These are phyloP conservation scores for Dreissena rostriformis DNA, from an alignment of 1,140 invertebrate genomes.

Conservation along the genomic window DNA sequence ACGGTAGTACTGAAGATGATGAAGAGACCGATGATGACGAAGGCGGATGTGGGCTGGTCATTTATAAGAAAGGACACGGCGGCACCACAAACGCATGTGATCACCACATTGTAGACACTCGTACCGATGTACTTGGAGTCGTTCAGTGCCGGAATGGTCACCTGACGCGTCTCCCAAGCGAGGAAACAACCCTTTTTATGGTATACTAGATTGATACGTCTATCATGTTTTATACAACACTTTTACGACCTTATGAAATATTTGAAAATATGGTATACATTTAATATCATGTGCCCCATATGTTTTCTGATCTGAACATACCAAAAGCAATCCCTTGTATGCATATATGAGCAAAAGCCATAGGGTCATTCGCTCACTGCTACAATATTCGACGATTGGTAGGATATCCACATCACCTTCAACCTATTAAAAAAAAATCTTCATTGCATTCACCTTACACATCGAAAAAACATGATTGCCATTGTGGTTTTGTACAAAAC, in stretches of 20 bases:
- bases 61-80: constrained; percentile 94
- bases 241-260: no score
- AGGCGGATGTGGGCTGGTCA: constrained; percentile 96
- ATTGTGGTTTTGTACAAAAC: not conserved
- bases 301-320: constrained; percentile 78
- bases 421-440: constrained; percentile 50
- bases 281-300: no score
- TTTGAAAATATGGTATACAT: no score
- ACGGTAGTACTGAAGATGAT: constrained; percentile 99
- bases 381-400: constrained; percentile 93
- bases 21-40: constrained; percentile 97
- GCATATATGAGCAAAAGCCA: constrained; percentile 96
- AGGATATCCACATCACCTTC: constrained; percentile 74
- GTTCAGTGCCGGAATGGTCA: constrained; percentile 98
- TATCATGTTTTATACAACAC: no score
- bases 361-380: constrained; percentile 96
- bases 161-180: constrained; percentile 99
- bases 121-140: constrained; percentile 98
- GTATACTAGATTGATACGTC: not conserved
- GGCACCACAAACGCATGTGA: constrained; percentile 98
- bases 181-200: constrained; percentile 91
- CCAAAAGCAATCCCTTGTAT: constrained; percentile 98
- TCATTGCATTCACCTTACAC: not conserved
- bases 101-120: constrained; percentile 99
- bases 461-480: not conserved